phyloP scores from a whole-genome alignment of 37 sponge, comb jelly and placozoan species.

The Cladorhizidae sp. region DNA sequence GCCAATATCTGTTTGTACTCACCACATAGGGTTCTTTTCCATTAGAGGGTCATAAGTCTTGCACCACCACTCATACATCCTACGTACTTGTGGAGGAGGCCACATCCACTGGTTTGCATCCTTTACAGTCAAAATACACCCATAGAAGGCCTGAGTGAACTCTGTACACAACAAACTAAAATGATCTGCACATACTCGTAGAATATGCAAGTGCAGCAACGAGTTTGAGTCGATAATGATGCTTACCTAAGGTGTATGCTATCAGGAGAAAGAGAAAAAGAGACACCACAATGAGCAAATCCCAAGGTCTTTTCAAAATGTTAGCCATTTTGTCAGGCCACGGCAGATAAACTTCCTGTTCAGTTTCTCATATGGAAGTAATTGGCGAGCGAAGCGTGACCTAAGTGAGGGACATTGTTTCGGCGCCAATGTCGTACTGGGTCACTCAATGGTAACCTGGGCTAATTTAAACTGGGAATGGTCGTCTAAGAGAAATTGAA shows the following conservation, averaged over 20 bases:
- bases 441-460: too few relatives aligned
- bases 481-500: too few relatives aligned
- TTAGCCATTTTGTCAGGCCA: slow-evolving; percentile 40
- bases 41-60: slow-evolving; percentile 72
- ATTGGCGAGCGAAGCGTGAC: too few relatives aligned
- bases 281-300: slow-evolving; percentile 56
- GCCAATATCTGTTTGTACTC: too few relatives aligned
- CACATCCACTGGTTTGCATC: slow-evolving; percentile 46
- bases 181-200: too few relatives aligned
- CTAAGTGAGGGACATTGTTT: too few relatives aligned
- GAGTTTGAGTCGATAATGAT: background rate
- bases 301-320: slow-evolving; percentile 50
- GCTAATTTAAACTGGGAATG: too few relatives aligned
- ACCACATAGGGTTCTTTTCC: slow-evolving; percentile 83
- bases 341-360: too few relatives aligned
- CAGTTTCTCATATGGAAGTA: too few relatives aligned
- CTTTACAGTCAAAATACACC: slow-evolving; percentile 35
- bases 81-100: slow-evolving; percentile 67
- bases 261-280: slow-evolving; percentile 63
- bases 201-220: background rate
- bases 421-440: too few relatives aligned
- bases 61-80: slow-evolving; percentile 82
- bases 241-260: slow-evolving; percentile 74
- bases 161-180: slow-evolving; percentile 26
- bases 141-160: slow-evolving; percentile 68